phyloP scores from a whole-genome alignment of 2,888 invertebrate genomes.

The Dryobota labecula region DNA sequence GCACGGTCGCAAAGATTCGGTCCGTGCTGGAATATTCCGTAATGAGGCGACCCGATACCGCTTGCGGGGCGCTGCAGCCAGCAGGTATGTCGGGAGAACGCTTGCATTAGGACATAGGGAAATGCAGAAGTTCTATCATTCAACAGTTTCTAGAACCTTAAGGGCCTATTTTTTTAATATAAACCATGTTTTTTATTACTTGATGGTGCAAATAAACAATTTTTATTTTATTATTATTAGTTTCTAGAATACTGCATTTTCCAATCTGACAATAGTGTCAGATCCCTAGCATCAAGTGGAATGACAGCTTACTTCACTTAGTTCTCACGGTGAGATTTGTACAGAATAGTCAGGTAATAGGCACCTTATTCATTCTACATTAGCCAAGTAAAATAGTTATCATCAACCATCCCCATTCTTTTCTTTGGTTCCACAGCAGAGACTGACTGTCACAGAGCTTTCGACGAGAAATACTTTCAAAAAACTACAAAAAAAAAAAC shows the following conservation, averaged over 20 bases:
- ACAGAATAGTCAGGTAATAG: no score
- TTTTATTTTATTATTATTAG: no score
- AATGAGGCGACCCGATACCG: constrained; percentile 61
- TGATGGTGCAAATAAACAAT: no score
- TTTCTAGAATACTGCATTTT: no score
- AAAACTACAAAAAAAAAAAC: no score
- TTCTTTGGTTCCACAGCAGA: neutral
- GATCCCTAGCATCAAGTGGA: no score
- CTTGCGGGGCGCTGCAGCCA: constrained; percentile 15
- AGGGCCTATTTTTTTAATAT: no score
- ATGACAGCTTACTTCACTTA: no score
- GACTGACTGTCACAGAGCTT: neutral
- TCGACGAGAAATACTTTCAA: neutral
- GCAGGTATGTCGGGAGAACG: constrained; percentile 29
- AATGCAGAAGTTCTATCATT: constrained; percentile 22
- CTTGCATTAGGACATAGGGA: neutral
- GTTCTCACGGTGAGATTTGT: no score
- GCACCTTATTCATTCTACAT: neutral
- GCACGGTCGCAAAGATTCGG: constrained; percentile 15
- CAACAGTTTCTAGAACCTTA: neutral
- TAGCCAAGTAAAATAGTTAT: neutral
- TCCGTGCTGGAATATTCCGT: constrained; percentile 35
- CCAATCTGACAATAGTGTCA: no score
- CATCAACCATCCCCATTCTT: neutral
- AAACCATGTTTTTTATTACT: no score